phyloP scores from a whole-genome alignment of 2,888 invertebrate genomes.

The Hyppa rectilinea region DNA sequence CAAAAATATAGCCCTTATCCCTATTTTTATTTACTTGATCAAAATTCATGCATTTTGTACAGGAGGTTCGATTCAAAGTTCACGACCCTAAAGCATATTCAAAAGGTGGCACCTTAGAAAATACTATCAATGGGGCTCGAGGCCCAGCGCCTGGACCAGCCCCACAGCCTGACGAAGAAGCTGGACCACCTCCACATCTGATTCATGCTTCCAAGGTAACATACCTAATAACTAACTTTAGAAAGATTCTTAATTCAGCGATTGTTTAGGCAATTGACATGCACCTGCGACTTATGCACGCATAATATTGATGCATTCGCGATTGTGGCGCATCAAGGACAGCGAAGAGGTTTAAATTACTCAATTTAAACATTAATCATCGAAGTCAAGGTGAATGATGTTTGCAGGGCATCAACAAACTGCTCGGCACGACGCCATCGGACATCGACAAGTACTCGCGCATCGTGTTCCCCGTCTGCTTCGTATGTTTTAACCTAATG shows the following conservation, averaged over 20 bases:
- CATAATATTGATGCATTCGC: conserved; percentile 43
- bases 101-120: conserved; percentile 97
- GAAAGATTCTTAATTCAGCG: conserved; percentile 37
- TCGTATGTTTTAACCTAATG: conserved; percentile 99
- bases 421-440: conserved; percentile 97
- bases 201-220: conserved; percentile 96
- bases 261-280: conserved; percentile 23
- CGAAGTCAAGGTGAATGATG: conserved; percentile 69
- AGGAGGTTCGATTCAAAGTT: conserved; percentile 98
- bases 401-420: conserved; percentile 95
- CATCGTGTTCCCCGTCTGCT: conserved; percentile 99
- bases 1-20: not conserved
- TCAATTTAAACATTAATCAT: conserved; percentile 55
- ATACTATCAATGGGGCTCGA: conserved; percentile 95
- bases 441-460: conserved; percentile 99
- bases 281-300: conserved; percentile 43
- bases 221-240: conserved; percentile 56
- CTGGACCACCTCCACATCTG: conserved; percentile 92
- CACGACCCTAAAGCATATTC: conserved; percentile 98
- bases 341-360: conserved; percentile 39
- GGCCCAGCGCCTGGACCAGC: conserved; percentile 83
- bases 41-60: conserved; percentile 75
- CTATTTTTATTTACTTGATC: not conserved
- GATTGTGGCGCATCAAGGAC: conserved; percentile 27
- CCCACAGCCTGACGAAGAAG: conserved; percentile 89